phyloP scores from a whole-genome alignment of 2,113 vertebrate genomes.

The Heterochromis multidens region DNA sequence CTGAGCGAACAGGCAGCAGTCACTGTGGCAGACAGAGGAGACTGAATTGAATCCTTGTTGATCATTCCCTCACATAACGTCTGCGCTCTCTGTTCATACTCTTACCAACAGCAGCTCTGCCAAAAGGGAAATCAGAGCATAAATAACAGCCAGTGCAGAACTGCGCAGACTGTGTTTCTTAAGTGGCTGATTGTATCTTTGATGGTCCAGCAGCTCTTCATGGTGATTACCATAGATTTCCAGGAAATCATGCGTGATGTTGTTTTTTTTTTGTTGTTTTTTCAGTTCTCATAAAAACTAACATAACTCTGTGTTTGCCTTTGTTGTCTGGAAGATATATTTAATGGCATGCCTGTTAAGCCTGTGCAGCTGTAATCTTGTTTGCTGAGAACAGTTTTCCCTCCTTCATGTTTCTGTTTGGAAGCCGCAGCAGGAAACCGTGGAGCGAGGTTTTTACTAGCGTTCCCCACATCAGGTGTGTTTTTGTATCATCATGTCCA shows the following conservation, averaged over 20 bases:
- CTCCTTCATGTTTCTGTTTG: conserved; percentile 40
- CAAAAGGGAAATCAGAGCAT: conserved; percentile 54
- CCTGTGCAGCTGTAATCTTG: conserved; percentile 28
- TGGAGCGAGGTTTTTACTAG: conserved; percentile 33
- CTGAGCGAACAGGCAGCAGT: conserved; percentile 19
- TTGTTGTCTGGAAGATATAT: conserved; percentile 44
- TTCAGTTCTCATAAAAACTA: conserved; percentile 24
- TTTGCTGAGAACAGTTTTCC: conserved; percentile 34
- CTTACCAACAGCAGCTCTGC: conserved; percentile 18
- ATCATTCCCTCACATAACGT: background rate
- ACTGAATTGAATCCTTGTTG: conserved; percentile 30
- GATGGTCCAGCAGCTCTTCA: conserved; percentile 75
- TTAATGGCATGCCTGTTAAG: conserved; percentile 35
- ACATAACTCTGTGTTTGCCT: conserved; percentile 35
- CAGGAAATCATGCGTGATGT: conserved; percentile 53
- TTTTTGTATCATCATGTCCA: conserved; percentile 43
- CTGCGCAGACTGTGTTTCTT: conserved; percentile 15
- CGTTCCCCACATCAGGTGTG: conserved; percentile 45
- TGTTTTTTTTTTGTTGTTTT: background rate
- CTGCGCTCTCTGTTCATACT: background rate
- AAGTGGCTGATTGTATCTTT: conserved; percentile 59
- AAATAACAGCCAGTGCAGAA: conserved; percentile 14
- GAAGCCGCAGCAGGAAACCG: conserved; percentile 27
- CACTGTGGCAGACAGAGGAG: background rate
- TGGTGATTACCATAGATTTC: conserved; percentile 53